A percentile compares a stretch with the other conserved stretches of the same genome.
These are phyloP conservation scores for Porites evermanni DNA, from an alignment of 92 coral and sea anemone genomes.

Conservation along the genomic window DNA sequence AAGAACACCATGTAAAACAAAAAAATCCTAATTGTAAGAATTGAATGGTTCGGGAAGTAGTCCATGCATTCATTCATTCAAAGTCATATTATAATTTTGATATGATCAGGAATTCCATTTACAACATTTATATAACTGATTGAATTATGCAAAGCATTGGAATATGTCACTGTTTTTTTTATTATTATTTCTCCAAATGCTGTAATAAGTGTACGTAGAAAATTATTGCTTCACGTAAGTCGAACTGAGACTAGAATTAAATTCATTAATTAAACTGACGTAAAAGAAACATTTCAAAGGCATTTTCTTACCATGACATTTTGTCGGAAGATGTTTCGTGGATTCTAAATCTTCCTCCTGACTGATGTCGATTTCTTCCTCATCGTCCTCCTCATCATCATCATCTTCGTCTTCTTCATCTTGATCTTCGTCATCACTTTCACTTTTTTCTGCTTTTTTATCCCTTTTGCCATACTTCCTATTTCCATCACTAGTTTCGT, in stretches of 20 bases:
- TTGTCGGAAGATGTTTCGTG: constrained; percentile 70
- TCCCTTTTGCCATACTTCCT: background rate
- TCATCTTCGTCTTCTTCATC: constrained; percentile 42
- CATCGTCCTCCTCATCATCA: constrained; percentile 48
- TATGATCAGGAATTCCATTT: too few relatives aligned
- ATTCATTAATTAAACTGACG: background rate
- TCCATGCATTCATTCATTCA: too few relatives aligned
- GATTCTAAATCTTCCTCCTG: constrained; percentile 62
- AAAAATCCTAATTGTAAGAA: too few relatives aligned
- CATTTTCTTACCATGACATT: constrained; percentile 68
- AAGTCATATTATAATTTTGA: too few relatives aligned
- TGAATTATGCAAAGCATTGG: too few relatives aligned
- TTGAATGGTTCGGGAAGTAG: too few relatives aligned
- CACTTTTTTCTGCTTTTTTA: background rate
- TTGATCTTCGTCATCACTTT: constrained; percentile 34
- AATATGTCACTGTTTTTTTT: too few relatives aligned
- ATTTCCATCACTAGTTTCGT: background rate
- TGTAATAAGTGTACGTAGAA: too few relatives aligned
- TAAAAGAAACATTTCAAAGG: background rate
- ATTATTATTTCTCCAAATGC: too few relatives aligned
- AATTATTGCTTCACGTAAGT: background rate
- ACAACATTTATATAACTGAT: too few relatives aligned
- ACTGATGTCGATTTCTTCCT: constrained; percentile 24
- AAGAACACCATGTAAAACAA: too few relatives aligned
- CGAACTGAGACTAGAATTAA: background rate